A percentile compares a stretch with the other conserved stretches of the same genome.
phyloP scores from a whole-genome alignment of 2,113 vertebrate species.

The Ia io region DNA sequence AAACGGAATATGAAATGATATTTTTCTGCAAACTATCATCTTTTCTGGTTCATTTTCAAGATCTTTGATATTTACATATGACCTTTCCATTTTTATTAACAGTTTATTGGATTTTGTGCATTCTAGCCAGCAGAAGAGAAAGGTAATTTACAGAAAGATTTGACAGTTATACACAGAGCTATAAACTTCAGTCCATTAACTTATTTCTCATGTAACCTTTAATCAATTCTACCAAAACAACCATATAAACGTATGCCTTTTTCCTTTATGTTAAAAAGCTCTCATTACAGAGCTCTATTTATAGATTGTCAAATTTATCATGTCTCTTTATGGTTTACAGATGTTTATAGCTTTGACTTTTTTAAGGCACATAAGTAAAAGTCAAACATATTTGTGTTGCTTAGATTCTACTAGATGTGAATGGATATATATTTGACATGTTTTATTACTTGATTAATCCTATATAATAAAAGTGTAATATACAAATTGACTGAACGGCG shows the following conservation, averaged over 20 bases:
- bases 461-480: too few relatives aligned
- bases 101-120: constrained; percentile 87
- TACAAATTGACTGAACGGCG: too few relatives aligned
- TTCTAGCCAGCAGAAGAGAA: constrained; percentile 80
- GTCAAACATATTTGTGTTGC: constrained; percentile 12
- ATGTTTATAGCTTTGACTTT: background rate
- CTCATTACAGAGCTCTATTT: constrained; percentile 40
- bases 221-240: constrained; percentile 76
- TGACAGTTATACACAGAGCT: constrained; percentile 83
- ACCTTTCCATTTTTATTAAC: constrained; percentile 88
- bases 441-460: background rate
- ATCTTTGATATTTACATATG: constrained; percentile 85
- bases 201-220: constrained; percentile 83
- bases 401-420: background rate
- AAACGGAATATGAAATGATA: constrained; percentile 75
- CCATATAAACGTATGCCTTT: constrained; percentile 72
- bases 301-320: constrained; percentile 64
- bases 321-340: constrained; percentile 33
- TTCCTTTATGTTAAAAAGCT: constrained; percentile 72
- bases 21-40: constrained; percentile 79
- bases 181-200: constrained; percentile 84
- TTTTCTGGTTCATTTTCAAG: constrained; percentile 82
- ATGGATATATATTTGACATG: background rate
- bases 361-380: constrained; percentile 36
- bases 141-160: constrained; percentile 86